Percentiles rank a stretch among this genome's conserved stretches.
Evolutionary conservation across 1,140 invertebrate species (phyloP).

Genomic region (Theocolax elegans): DNA sequence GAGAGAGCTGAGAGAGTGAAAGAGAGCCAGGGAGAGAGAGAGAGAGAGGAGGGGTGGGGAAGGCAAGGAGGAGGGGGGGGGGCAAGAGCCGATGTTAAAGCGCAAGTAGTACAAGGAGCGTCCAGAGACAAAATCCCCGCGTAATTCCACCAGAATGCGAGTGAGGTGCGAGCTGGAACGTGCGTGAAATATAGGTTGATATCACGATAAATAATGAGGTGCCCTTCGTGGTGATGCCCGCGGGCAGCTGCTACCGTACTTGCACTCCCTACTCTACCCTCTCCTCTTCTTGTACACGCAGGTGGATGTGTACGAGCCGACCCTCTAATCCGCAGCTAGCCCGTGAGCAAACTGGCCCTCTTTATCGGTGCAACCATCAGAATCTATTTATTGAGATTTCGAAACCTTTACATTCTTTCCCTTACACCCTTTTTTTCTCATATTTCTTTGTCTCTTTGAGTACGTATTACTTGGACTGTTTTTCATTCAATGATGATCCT

Average conservation of each 20-base stretch:
- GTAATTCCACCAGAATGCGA: neutral
- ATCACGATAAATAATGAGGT: constrained; percentile 66
- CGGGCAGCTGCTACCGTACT: constrained; percentile 63
- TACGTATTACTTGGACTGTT: too few relatives aligned
- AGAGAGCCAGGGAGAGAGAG: too few relatives aligned
- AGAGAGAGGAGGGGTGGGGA: too few relatives aligned
- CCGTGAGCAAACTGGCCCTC: neutral
- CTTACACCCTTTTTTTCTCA: neutral
- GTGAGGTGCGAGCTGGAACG: constrained; percentile 35
- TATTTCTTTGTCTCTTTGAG: neutral
- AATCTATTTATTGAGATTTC: constrained; percentile 20
- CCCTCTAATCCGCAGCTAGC: constrained; percentile 17
- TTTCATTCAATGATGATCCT: too few relatives aligned
- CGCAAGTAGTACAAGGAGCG: too few relatives aligned
- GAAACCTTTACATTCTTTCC: too few relatives aligned
- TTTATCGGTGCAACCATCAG: constrained; percentile 6
- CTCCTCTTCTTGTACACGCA: neutral
- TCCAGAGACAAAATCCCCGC: neutral
- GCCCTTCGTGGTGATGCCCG: constrained; percentile 61
- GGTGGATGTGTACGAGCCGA: neutral
- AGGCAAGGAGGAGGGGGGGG: too few relatives aligned
- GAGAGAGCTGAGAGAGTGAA: too few relatives aligned
- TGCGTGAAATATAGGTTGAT: constrained; percentile 66
- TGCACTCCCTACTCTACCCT: constrained; percentile 38
- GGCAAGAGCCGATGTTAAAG: too few relatives aligned